Evolutionary conservation across 1,140 invertebrate species (phyloP), one percentile per base, ranked within the genome.

Genomic region (Triops longicaudatus): DNA sequence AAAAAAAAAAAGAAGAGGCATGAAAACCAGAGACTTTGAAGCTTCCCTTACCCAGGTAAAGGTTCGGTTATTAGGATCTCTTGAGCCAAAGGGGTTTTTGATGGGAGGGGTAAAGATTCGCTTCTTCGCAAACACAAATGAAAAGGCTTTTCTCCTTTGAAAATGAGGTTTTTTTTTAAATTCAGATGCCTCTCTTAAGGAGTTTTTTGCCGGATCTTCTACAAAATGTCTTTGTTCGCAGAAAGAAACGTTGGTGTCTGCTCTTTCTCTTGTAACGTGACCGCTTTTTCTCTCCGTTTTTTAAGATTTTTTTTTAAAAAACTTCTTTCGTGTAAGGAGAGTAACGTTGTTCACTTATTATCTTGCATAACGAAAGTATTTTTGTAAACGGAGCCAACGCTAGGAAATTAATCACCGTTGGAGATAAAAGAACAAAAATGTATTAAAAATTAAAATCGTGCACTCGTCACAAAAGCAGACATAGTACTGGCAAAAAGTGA

Each of bases 101-200:
- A 7, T 37, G 31, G 31, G 31, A 37, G 31, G 31, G 31, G 31
- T n/a, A n/a, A 37, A 37, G 31, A 37, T 37, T 37, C 31, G 2
- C 31, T 63, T 22, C 50, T 63, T 22, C 14, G 17, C 50, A 6
- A 22, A 63, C 50, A 63, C 50, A 63, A 63, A 63, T 63, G 50
- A 63, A 63, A 63, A 63, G 50, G 50, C 17, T 63, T 37, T 37
- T 37, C 31, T 63, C 50, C 50, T 63, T 63, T 63, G 50, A 63
- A 37, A 37, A 22, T 14, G 50, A 63, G 50, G 10, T 10, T 63
- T 63, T 63, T 63, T 63, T 63, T 5, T n/a, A n/a, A n/a, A 63
- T 17, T 63, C 50, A 63, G 50, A 9, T 63, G 5, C 50, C 7
- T 37, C 31, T 37, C 31, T 37, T 2, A 37, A n/a, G n/a, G 2